Conservation (phyloP, 2,113 vertebrate genomes). For the Chiloscyllium plagiosum region DNA sequence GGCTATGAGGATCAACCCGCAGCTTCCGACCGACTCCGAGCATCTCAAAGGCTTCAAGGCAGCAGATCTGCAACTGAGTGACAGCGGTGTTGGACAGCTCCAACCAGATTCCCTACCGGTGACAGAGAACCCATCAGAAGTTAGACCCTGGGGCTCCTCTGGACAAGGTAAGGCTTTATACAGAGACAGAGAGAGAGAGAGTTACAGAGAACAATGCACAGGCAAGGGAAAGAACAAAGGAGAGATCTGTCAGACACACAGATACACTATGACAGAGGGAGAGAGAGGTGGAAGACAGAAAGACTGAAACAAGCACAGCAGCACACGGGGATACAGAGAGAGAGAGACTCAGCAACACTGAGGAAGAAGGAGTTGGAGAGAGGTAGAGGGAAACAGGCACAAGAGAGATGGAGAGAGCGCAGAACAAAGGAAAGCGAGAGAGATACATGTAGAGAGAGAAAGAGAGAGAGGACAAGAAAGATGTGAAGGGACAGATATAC, state of each 20-base stretch:
- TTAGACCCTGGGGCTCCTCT: slow-evolving; percentile 44
- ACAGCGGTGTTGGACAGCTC: slow-evolving; percentile 43
- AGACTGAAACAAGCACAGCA: neutral
- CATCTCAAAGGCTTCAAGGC: slow-evolving; percentile 49
- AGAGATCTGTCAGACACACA: too few species aligned
- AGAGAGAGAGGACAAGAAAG: too few species aligned
- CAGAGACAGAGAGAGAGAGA: neutral
- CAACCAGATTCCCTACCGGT: slow-evolving; percentile 43
- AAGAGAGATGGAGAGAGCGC: neutral
- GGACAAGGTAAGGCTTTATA: slow-evolving; percentile 41
- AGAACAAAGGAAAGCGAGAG: neutral
- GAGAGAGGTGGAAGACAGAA: neutral
- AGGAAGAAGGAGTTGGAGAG: neutral
- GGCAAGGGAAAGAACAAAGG: neutral
- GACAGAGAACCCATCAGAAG: slow-evolving; percentile 49
- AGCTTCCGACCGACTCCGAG: slow-evolving; percentile 37
- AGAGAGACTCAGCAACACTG: neutral
- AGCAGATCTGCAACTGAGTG: slow-evolving; percentile 41
- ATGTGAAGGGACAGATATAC: neutral
- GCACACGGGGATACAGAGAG: neutral
- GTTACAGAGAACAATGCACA: neutral
- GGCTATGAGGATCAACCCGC: slow-evolving; percentile 48
- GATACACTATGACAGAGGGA: neutral
- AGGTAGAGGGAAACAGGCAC: neutral
- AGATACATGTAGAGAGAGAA: neutral